Evolutionary conservation across 2,113 vertebrate species (phyloP).

Genomic region (Pygoscelis antarcticus): DNA sequence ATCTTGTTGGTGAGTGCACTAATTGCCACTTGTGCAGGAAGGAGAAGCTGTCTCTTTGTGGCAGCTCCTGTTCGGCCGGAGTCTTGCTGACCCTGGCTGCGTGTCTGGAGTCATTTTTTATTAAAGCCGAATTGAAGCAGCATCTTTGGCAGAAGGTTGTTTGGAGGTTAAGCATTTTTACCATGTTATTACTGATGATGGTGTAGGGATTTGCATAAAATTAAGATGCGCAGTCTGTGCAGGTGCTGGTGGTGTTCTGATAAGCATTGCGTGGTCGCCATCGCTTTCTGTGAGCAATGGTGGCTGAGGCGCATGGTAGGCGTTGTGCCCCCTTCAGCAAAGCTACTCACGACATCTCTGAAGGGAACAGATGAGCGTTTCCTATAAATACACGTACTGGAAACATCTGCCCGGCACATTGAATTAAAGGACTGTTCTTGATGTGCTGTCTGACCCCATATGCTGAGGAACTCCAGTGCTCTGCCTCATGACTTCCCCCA

Average conservation of each 20-base stretch:
- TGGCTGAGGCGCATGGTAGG: background rate
- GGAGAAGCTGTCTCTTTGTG: background rate
- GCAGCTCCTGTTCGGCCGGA: background rate
- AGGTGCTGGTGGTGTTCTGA: background rate
- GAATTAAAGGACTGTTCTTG: constrained; percentile 41
- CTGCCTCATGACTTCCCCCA: constrained; percentile 30
- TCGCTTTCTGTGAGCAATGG: background rate
- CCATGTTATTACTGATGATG: background rate
- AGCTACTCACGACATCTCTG: background rate
- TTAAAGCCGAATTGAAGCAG: background rate
- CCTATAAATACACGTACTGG: constrained; percentile 15
- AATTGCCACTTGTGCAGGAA: background rate
- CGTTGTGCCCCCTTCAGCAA: background rate
- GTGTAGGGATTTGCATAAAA: background rate
- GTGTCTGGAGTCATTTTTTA: background rate
- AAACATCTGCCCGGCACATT: constrained; percentile 38
- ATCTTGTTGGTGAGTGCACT: background rate
- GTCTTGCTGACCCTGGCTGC: background rate
- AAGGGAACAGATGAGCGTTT: background rate
- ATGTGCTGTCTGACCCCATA: background rate
- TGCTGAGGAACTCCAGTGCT: background rate
- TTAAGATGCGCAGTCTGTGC: background rate
- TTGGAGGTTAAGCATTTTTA: background rate
- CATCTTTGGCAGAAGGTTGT: background rate
- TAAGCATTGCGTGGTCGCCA: accelerated